Base-by-base conservation (phyloP, 2,888 invertebrate genomes). In the Cybosia mesomella region DNA sequence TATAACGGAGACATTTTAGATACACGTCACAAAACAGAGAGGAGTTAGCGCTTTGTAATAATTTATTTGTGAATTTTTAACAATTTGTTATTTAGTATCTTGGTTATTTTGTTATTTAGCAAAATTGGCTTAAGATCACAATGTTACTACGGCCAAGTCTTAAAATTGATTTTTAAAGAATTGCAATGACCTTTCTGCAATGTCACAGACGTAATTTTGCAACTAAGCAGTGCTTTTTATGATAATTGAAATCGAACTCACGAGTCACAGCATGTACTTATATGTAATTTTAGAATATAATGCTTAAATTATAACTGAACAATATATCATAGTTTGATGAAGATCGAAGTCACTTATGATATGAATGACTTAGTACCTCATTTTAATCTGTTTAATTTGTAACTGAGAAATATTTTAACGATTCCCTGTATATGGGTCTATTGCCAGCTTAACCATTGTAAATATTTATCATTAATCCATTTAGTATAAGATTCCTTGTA, bases 101-200 rank as follows among this genome's bases (percentile, higher is more conserved):
- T 95, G 86, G 94, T 92, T 91, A 92, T 95, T 94, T 95, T 95
- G 95, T 91, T 87, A 67, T 64, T 82, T 81, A 82, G 91, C 95
- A 95, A 95, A 94, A 94, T 95, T 89, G 75, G 86, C 93, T 92
- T 94, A 95, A 95, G 95, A 94, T 94, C 87, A 85, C 87, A 79
- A 69, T 66, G 60, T 82, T 75, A 73, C 71, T 63, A 58, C 74
- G 75, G 77, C 73, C 82, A 75, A 62, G 72, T 72, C 71, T 66
- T 49, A n/a, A 61, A 24, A 28, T 28, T 28, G 28, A 4, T 28
- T 24, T 39, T 39, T 66, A 24, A 60, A 49, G 22, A 24, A 24
- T 39, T 21, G 75, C 71, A 67, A 34, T 22, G 53, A 64, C 34
- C 49, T 58, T 64, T 58, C 57, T 63, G 58, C 62, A 63, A 53